Evolutionary conservation across 2,888 invertebrate species (phyloP).

Genomic region (Baronia brevicornis): DNA sequence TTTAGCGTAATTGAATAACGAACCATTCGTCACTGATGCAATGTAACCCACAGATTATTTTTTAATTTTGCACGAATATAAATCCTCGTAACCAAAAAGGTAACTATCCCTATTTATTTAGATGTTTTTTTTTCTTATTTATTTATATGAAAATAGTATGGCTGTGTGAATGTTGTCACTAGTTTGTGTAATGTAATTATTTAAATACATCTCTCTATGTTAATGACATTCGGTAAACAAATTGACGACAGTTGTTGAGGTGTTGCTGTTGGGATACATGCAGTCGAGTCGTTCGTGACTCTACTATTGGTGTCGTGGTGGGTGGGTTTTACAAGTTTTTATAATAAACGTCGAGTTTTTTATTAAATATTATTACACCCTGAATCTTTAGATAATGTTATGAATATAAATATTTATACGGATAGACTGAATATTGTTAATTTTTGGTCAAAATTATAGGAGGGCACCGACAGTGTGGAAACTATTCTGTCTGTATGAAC

Average conservation of each 20-base stretch:
- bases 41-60: conserved; percentile 26
- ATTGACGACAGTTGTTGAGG: conserved; percentile 13
- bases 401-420: conserved; percentile 28
- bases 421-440: conserved; percentile 68
- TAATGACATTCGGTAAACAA: too few species aligned
- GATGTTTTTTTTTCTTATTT: conserved; percentile 43
- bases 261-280: too few species aligned
- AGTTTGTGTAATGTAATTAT: too few species aligned
- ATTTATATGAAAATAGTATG: conserved; percentile 61
- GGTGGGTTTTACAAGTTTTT: conserved; percentile 2
- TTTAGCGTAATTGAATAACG: too few species aligned
- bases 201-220: too few species aligned
- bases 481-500: too few species aligned
- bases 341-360: conserved; percentile 1
- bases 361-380: conserved; percentile 21
- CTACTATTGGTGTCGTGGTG: conserved; percentile 5
- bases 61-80: conserved; percentile 30
- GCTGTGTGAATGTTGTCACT: too few species aligned
- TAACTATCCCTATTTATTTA: conserved; percentile 52
- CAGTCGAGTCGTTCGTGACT: too few species aligned
- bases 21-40: conserved; percentile 25
- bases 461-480: too few species aligned
- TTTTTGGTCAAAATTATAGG: conserved; percentile 34
- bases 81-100: conserved; percentile 66
- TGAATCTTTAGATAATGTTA: conserved; percentile 20